Evolutionary conservation across 1,140 invertebrate genomes (phyloP), one percentile per base, ranked within the genome.

Genomic region (Habropoda laboriosa): DNA sequence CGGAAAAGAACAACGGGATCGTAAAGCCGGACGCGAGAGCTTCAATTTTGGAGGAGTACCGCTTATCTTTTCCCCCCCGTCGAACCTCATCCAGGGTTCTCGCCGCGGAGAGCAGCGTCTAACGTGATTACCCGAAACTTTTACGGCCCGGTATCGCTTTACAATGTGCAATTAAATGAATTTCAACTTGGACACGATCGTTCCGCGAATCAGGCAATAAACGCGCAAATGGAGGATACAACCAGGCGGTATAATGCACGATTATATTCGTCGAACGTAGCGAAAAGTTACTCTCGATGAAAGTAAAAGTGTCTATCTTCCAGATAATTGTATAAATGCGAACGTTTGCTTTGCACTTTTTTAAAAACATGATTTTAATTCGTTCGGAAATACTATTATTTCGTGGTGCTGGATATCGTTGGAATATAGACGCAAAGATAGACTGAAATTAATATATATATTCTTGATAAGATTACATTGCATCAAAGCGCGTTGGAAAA

Each of bases 31-130:
- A 83, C 66, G 53, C 79, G 58, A 49, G 24, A 81, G 60, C 73
- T 81, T 81, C 40, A 72, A 81, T 81, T 83, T 81, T 73, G 49
- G 42, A 42, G 30, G 42, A 83, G 45, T 13, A 27, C 47, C 57
- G 51, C 47, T 78, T 81, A 64, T 80, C 74, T 71, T 27, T 1
- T 53, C 49, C n/a, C n/a, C 35, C 58, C 7, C 70, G 24, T 53
- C 67, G 61, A 38, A 45, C 16, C 16, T 49, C 35, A 13, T 40
- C 71, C n/a, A n/a, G n/a, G n/a, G n/a, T n/a, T n/a, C n/a, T n/a
- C n/a, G n/a, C n/a, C 32, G 51, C 12, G n/a, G 47, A 24, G 55
- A 61, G 61, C 61, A 42, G 61, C 61, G 38, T 18, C 70, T 74
- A 74, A 82, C 79, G 51, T 45, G 47, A 82, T 78, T 72, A 24